These are phyloP conservation scores for Andrena bicolor DNA, from an alignment of 2,888 invertebrate species.

Conservation along the genomic window DNA sequence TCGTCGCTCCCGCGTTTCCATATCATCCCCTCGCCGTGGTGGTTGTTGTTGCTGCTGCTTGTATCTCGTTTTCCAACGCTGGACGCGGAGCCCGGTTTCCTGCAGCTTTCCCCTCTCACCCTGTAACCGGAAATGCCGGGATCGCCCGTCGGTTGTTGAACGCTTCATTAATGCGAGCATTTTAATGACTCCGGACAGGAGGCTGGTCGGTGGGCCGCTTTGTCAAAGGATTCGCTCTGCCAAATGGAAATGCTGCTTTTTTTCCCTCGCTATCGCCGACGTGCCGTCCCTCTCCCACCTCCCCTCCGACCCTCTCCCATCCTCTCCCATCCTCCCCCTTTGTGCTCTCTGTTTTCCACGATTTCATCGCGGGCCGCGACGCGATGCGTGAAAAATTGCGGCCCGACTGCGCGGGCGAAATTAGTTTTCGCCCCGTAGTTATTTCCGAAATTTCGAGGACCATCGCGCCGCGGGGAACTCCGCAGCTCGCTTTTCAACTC, in stretches of 20 bases:
- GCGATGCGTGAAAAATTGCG: conserved; percentile 22
- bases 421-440: background rate
- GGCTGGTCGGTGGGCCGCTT: background rate
- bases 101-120: background rate
- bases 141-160: conserved; percentile 4
- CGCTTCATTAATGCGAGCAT: conserved; percentile 48
- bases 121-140: conserved; percentile 21
- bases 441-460: conserved; percentile 32
- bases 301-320: background rate
- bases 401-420: background rate
- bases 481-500: conserved; percentile 23
- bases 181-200: conserved; percentile 30
- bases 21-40: background rate
- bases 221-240: conserved; percentile 15
- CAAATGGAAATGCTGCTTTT: conserved; percentile 24
- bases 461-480: conserved; percentile 14
- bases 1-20: background rate
- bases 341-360: background rate
- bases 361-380: background rate
- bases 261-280: background rate
- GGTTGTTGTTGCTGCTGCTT: background rate
- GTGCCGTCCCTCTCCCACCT: background rate
- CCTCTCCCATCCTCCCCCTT: background rate
- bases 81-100: background rate
- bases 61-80: conserved; percentile 8